These are phyloP conservation scores for Coturnix japonica DNA, from an alignment of 2,113 vertebrate genomes.

Conservation along the genomic window DNA sequence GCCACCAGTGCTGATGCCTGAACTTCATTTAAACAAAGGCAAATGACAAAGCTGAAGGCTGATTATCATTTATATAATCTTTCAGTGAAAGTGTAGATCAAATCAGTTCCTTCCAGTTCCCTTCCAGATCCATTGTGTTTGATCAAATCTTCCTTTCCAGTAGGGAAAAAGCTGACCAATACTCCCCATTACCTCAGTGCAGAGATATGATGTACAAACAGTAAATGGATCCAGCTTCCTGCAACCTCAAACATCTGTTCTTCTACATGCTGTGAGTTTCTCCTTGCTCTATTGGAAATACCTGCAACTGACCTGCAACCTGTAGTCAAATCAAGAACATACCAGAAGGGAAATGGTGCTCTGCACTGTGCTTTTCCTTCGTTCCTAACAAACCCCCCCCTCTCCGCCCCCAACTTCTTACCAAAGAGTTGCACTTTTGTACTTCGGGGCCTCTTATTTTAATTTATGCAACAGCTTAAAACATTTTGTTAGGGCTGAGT, in stretches of 20 bases:
- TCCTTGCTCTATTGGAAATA: not conserved
- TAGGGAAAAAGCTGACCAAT: not conserved
- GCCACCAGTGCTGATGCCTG: not conserved
- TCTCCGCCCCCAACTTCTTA: not conserved
- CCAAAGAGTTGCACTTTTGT: slow-evolving; percentile 70
- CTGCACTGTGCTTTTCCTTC: not conserved
- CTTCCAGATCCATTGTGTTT: not conserved
- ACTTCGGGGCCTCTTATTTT: slow-evolving; percentile 77
- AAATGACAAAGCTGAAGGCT: not conserved
- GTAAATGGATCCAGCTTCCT: not conserved
- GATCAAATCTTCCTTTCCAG: not conserved
- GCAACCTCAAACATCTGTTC: not conserved
- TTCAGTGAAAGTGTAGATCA: not conserved
- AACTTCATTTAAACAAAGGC: not conserved
- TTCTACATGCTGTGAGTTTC: accelerated
- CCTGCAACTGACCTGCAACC: not conserved
- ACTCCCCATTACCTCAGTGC: not conserved
- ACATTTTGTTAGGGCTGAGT: slow-evolving; percentile 84
- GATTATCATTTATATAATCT: not conserved
- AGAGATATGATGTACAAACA: not conserved
- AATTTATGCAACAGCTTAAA: slow-evolving; percentile 83
- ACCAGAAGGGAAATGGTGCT: not conserved
- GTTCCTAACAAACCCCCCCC: not conserved
- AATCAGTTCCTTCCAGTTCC: not conserved
- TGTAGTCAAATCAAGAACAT: not conserved